A percentile compares a stretch with the other conserved stretches of the same genome.
phyloP scores from a whole-genome alignment of 2,888 invertebrate genomes.

The Abscondita cerata region DNA sequence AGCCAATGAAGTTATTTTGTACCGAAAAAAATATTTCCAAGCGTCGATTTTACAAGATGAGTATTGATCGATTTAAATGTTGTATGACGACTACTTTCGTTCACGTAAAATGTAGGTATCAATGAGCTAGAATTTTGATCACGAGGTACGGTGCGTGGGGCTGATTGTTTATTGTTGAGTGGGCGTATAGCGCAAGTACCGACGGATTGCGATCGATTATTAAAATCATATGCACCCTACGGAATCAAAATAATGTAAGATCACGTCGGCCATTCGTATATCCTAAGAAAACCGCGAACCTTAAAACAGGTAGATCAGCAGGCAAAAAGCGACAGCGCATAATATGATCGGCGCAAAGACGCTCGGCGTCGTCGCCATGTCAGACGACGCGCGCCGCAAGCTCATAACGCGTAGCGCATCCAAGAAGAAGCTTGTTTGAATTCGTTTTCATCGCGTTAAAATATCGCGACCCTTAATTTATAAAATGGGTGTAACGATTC shows the following conservation, averaged over 20 bases:
- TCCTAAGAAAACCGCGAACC: conserved; percentile 16
- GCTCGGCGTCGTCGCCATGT: conserved; percentile 52
- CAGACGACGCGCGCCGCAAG: conserved; percentile 36
- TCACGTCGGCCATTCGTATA: conserved; percentile 28
- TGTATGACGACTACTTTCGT: no score
- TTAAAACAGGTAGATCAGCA: conserved; percentile 36
- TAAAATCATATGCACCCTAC: conserved; percentile 22
- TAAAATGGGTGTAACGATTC: conserved; percentile 51
- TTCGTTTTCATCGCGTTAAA: conserved; percentile 38
- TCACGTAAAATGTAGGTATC: conserved; percentile 2
- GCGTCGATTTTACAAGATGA: no score
- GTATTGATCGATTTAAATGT: no score
- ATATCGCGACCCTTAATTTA: conserved; percentile 41
- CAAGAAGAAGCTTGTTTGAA: conserved; percentile 34
- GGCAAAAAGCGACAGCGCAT: conserved; percentile 31
- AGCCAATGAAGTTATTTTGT: no score
- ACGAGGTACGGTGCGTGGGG: conserved; percentile 14
- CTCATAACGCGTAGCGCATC: conserved; percentile 40
- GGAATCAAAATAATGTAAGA: conserved; percentile 19
- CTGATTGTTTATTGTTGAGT: conserved; percentile 14
- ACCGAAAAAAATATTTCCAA: no score
- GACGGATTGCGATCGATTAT: conserved; percentile 34
- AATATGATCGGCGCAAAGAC: conserved; percentile 43
- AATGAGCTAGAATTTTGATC: not conserved
- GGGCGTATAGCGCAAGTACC: conserved; percentile 34